A percentile compares a stretch with the other conserved stretches of the same genome.
phyloP scores from a whole-genome alignment of 2,113 vertebrate species.

The Megaleporinus macrocephalus region DNA sequence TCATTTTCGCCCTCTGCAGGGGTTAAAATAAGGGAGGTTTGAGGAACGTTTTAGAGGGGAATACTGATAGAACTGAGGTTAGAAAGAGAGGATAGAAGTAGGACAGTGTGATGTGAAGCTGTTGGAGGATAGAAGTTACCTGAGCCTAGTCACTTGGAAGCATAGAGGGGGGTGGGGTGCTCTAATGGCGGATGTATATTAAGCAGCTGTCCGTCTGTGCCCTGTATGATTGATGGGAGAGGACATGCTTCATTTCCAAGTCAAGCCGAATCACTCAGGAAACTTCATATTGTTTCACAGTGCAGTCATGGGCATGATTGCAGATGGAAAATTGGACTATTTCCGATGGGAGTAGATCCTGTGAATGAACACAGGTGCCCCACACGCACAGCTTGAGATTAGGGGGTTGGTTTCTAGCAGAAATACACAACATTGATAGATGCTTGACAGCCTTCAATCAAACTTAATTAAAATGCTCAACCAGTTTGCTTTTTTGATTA shows the following conservation, averaged over 20 bases:
- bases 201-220: conserved; percentile 74
- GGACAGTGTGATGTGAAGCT: too few species aligned
- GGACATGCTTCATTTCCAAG: conserved; percentile 77
- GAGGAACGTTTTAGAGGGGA: background rate
- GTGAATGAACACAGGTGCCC: conserved; percentile 58
- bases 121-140: conserved; percentile 19
- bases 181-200: conserved; percentile 72
- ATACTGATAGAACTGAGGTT: background rate
- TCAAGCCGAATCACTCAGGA: conserved; percentile 70
- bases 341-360: conserved; percentile 62
- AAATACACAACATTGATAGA: background rate
- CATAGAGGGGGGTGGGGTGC: conserved; percentile 35
- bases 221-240: conserved; percentile 73
- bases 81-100: background rate
- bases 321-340: conserved; percentile 72
- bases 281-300: conserved; percentile 75
- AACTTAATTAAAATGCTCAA: conserved; percentile 49
- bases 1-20: too few species aligned
- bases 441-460: conserved; percentile 39
- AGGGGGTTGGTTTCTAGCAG: background rate
- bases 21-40: background rate
- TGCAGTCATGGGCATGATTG: conserved; percentile 68
- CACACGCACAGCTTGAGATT: conserved; percentile 39
- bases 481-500: background rate
- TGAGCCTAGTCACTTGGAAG: background rate